Base-by-base conservation (phyloP, 2,797 vertebrate genomes). In the Pampus argenteus region DNA sequence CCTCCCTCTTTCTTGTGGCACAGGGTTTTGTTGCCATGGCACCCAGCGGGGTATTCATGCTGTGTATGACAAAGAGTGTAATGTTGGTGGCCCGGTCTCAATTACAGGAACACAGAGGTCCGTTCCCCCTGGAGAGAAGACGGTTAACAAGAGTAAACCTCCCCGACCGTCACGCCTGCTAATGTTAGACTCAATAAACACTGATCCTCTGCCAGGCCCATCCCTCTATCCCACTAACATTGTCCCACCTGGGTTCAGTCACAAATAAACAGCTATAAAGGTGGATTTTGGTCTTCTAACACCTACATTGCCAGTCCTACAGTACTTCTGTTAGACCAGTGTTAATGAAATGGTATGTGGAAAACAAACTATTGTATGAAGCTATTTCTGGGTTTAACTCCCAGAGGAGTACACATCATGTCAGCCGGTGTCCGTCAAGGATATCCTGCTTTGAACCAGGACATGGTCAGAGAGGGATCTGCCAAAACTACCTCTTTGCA, bases 31-130 rank as follows among this genome's bases (percentile, higher is more conserved):
- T 94, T 92, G 81, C 92, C 85, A 94, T 93, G 91, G 92, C 81
- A 72, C 71, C 84, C 69, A 70, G 75, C 56, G 45, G 82, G 83
- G 88, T 86, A 93, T 94, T 93, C 90, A 88, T 84, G 84, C 75
- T 71, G 82, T 75, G 81, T 86, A 78, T 90, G 86, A 95, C 94
- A 95, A 95, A 93, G 90, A 85, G 87, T 82, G 88, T 88, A 87
- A 93, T 88, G 93, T 92, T 66, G 47, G 76, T 50, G 74, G 76
- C 81, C 72, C n/a, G 56, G 86, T 86, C 79, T 95, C 85, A 71
- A 88, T 95, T 94, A 94, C 94, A 92, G 79, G 76, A 89, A 87
- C 86, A 91, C 83, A 85, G 86, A 87, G 83, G 82, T 79, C 73
- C 8, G 61, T 78, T 90, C 74, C 81, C 92, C 84, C 78, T 47